Conservation (phyloP, 2,888 invertebrate species). For the Diaperis boleti region DNA sequence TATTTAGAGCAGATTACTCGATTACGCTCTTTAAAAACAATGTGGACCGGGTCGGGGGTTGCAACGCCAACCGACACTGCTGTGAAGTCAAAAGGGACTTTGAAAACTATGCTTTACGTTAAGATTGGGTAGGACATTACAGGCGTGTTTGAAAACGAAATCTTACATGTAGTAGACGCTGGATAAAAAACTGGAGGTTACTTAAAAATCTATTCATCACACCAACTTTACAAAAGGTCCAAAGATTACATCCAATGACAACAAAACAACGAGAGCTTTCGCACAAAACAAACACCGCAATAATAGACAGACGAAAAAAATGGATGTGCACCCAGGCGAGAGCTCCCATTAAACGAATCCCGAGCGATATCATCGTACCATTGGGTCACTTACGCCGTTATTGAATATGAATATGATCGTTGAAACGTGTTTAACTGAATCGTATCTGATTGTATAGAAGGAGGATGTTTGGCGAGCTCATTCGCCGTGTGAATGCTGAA, state of each 20-base stretch:
- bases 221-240: too few species aligned
- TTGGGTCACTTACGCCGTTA: conserved; percentile 52
- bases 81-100: background rate
- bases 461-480: conserved; percentile 50
- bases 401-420: conserved; percentile 55
- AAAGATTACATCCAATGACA: too few species aligned
- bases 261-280: too few species aligned
- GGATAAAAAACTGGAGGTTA: too few species aligned
- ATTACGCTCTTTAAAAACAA: conserved; percentile 55
- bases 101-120: too few species aligned
- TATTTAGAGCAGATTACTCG: conserved; percentile 54
- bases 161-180: too few species aligned
- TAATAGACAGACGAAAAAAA: conserved; percentile 23
- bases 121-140: too few species aligned
- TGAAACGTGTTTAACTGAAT: conserved; percentile 52
- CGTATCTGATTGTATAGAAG: conserved; percentile 53
- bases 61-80: conserved; percentile 2
- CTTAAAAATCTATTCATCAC: too few species aligned
- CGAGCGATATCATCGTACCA: conserved; percentile 50
- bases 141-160: too few species aligned
- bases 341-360: conserved; percentile 27
- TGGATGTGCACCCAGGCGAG: conserved; percentile 35
- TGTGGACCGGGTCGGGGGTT: background rate
- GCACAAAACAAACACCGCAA: conserved; percentile 35
- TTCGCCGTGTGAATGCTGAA: conserved; percentile 41